Evolutionary conservation across 2,888 invertebrate species (phyloP).

Genomic region (Ormyrus thymus): DNA sequence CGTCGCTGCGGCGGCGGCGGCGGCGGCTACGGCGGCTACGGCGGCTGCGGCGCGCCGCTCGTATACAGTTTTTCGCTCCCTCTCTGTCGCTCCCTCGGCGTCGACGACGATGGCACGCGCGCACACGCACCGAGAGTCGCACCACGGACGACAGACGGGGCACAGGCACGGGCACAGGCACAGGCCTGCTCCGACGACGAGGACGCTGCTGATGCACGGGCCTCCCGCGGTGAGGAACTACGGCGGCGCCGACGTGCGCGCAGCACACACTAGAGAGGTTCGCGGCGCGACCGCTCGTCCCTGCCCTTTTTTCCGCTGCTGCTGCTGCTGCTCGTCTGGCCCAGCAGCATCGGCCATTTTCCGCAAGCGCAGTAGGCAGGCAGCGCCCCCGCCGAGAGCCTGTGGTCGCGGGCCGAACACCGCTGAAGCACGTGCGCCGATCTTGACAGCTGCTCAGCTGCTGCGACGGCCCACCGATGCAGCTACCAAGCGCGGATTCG

Average conservation of each 20-base stretch:
- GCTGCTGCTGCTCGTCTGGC: slow-evolving; percentile 11
- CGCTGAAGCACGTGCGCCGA: no score
- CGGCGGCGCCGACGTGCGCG: slow-evolving; percentile 5
- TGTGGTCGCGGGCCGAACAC: slow-evolving; percentile 12
- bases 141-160: neutral
- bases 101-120: neutral
- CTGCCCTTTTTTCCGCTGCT: slow-evolving; percentile 70
- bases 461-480: slow-evolving; percentile 3
- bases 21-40: neutral
- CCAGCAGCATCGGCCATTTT: slow-evolving; percentile 46
- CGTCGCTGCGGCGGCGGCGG: neutral
- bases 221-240: neutral
- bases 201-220: neutral
- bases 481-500: neutral
- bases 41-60: neutral
- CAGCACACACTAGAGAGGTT: slow-evolving; percentile 59
- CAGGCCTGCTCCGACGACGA: neutral
- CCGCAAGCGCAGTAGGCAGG: neutral
- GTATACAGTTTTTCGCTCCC: neutral
- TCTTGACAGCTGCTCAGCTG: neutral
- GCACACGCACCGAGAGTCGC: neutral
- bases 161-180: neutral
- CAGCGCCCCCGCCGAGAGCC: slow-evolving; percentile 16
- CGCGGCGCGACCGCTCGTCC: slow-evolving; percentile 71
- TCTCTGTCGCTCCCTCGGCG: neutral